Conservation (phyloP, 2,888 invertebrate genomes). For the Polia nebulosa region DNA sequence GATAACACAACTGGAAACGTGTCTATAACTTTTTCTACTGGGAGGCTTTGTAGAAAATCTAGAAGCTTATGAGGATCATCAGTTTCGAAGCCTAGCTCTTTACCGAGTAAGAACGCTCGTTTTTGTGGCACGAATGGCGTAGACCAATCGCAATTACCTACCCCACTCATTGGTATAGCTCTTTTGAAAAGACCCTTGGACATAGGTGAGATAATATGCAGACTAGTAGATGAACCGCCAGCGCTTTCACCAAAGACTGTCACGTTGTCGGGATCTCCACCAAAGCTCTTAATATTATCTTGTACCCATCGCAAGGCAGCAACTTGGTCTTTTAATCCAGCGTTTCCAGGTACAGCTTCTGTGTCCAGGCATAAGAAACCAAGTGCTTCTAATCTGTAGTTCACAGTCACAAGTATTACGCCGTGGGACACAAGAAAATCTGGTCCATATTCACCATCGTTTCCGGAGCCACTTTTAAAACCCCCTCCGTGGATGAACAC, state of each 20-base stretch:
- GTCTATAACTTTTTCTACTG: constrained; percentile 69
- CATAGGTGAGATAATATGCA: constrained; percentile 75
- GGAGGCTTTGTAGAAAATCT: constrained; percentile 74
- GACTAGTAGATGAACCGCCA: constrained; percentile 69
- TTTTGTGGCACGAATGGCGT: constrained; percentile 67
- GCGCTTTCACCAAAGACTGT: constrained; percentile 79
- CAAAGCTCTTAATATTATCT: constrained; percentile 73
- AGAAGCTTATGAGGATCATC: constrained; percentile 72
- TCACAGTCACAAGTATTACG: constrained; percentile 76
- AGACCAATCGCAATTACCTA: constrained; percentile 74
- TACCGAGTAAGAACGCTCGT: constrained; percentile 75
- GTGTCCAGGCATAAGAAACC: constrained; percentile 75
- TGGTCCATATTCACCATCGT: constrained; percentile 73
- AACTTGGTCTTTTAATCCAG: constrained; percentile 77
- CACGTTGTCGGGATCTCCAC: constrained; percentile 75
- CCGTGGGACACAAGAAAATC: constrained; percentile 75
- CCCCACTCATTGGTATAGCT: constrained; percentile 75
- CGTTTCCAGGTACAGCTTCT: constrained; percentile 76
- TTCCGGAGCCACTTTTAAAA: constrained; percentile 74
- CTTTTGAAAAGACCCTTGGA: constrained; percentile 73
- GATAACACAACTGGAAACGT: constrained; percentile 67
- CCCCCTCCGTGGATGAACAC: constrained; percentile 78
- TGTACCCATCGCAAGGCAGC: constrained; percentile 74
- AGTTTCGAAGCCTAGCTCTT: constrained; percentile 73
- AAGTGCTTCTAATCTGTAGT: constrained; percentile 75